A percentile compares a stretch with the other conserved stretches of the same genome.
Evolutionary conservation across 2,888 invertebrate genomes (phyloP).

Genomic region (Raillietiella orientalis): DNA sequence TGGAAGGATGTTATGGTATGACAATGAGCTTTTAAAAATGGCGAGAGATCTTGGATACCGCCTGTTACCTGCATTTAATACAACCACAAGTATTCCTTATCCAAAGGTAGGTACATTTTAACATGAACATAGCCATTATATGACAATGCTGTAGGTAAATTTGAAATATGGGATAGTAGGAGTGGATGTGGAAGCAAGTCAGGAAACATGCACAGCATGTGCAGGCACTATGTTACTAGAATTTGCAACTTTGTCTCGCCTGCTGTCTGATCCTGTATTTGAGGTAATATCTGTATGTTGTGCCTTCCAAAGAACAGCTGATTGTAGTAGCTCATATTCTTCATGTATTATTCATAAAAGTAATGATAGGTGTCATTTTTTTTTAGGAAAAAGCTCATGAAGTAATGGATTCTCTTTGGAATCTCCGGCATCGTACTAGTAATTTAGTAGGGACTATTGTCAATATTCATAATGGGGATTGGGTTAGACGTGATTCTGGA

Average conservation of each 20-base stretch:
- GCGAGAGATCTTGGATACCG: slow-evolving; percentile 75
- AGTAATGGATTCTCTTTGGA: slow-evolving; percentile 91
- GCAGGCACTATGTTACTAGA: slow-evolving; percentile 93
- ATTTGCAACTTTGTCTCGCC: slow-evolving; percentile 74
- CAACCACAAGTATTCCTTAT: slow-evolving; percentile 84
- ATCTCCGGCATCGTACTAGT: slow-evolving; percentile 53
- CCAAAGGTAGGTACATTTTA: slow-evolving; percentile 30
- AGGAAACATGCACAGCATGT: slow-evolving; percentile 90
- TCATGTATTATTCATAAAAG: slow-evolving; percentile 1
- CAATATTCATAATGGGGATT: slow-evolving; percentile 91
- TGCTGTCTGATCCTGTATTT: slow-evolving; percentile 61
- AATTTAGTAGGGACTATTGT: slow-evolving; percentile 92
- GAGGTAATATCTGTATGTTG: slow-evolving; percentile 20
- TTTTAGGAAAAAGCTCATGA: slow-evolving; percentile 50
- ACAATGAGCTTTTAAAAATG: slow-evolving; percentile 48
- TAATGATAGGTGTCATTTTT: slow-evolving; percentile 1
- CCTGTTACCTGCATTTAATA: slow-evolving; percentile 88
- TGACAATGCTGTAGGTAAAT: slow-evolving; percentile 39
- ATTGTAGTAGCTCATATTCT: slow-evolving; percentile 1
- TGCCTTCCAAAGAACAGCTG: slow-evolving; percentile 1
- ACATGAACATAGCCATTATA: too few species aligned
- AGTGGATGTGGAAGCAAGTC: slow-evolving; percentile 30
- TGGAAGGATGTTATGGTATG: slow-evolving; percentile 38
- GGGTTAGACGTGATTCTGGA: slow-evolving; percentile 83
- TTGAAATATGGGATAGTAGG: slow-evolving; percentile 46